Conservation (phyloP, 2,888 invertebrate genomes). For the Serripes groenlandicus region DNA sequence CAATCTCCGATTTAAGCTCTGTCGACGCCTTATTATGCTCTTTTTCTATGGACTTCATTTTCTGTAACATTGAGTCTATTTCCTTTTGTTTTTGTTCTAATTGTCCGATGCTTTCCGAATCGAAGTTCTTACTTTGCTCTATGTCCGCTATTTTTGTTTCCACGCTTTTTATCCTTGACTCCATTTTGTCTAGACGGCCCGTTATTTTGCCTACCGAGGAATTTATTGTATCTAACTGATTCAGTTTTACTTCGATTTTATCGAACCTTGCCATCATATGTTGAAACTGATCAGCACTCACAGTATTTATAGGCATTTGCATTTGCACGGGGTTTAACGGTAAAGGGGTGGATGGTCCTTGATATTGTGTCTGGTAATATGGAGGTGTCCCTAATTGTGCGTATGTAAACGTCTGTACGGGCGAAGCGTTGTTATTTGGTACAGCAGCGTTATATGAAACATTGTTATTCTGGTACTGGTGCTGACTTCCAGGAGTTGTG, state of each 20-base stretch:
- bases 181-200: neutral
- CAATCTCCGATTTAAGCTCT: neutral
- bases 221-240: neutral
- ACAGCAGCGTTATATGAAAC: too few relatives aligned
- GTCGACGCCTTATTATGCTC: neutral
- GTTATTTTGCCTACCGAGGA: neutral
- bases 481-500: too few relatives aligned
- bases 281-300: neutral
- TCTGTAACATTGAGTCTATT: conserved; percentile 12
- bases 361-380: too few relatives aligned
- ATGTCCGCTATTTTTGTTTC: neutral
- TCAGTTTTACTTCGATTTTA: neutral
- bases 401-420: too few relatives aligned
- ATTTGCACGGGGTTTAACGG: too few relatives aligned
- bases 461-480: too few relatives aligned
- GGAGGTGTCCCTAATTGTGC: too few relatives aligned
- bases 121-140: neutral
- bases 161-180: neutral
- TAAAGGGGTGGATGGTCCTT: too few relatives aligned
- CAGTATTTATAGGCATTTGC: too few relatives aligned
- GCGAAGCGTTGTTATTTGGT: too few relatives aligned
- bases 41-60: neutral
- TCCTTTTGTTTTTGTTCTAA: conserved; percentile 7
- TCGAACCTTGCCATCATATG: neutral
- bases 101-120: neutral